Base-by-base conservation (phyloP, 2,113 vertebrate species). In the Antechinus stuartii region DNA sequence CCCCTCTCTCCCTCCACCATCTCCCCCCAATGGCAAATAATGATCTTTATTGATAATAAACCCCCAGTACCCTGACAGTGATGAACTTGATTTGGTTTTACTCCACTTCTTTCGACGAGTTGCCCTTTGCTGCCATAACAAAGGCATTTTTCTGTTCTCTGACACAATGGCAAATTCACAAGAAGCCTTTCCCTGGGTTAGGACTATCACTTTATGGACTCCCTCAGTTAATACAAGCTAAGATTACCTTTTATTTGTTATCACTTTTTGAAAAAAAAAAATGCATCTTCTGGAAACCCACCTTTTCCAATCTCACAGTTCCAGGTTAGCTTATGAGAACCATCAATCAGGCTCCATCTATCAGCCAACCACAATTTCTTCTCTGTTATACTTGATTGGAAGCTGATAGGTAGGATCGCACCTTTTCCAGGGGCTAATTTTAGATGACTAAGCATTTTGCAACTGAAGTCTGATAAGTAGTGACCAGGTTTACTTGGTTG, bases 101-200 rank as follows among this genome's bases (percentile, higher is more conserved):
- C 96, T 98, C 98, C 96, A 97, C 98, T 98, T 98, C 98, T 98
- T 98, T 98, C 98, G 98, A 98, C 98, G 98, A 98, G 97, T 98
- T 94, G 97, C 97, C 98, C 98, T 98, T 98, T 97, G 97, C 97
- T 98, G 35, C 96, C 97, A 98, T 98, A 98, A 98, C 98, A 98
- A 98, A 99, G 97, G 97, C 98, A 98, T 98, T 98, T 94, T 97
- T 97, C 95, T 96, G 95, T 96, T 95, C 95, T 97, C 91, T 0
- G 30, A 97, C 97, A 98, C 98, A 98, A 98, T 98, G 97, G 98
- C 97, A 98, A 98, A 98, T 98, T 99, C 98, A 98, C 97, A 96
- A 95, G 95, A 94, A 97, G 97, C 98, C 97, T 98, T 98, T 98
- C 96, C 98, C 98, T 97, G 97, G 97, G 96, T 98, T 98, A 98